Conservation (phyloP, 2,113 vertebrate genomes). For the Semnopithecus entellus region DNA sequence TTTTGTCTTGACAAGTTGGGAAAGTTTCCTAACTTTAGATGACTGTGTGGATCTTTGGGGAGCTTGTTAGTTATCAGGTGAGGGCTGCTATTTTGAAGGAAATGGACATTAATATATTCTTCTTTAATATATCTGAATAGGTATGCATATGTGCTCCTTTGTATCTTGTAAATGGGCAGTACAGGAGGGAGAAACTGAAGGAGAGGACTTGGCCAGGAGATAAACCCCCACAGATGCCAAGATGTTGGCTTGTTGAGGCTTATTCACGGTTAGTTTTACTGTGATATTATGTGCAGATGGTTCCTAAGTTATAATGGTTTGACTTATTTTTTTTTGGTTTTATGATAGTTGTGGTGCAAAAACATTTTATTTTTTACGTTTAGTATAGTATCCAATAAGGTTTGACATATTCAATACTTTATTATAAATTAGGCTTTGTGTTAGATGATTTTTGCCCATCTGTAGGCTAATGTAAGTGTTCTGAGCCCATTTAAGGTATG, state of each 20-base stretch:
- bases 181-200: not conserved
- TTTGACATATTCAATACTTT: not conserved
- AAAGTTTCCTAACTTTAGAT: constrained; percentile 26
- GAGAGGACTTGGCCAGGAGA: not conserved
- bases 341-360: not conserved
- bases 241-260: not conserved
- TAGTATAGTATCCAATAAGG: not conserved
- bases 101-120: not conserved
- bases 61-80: constrained; percentile 32
- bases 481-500: not conserved
- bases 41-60: not conserved
- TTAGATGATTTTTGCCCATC: not conserved
- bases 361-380: not conserved
- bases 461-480: not conserved
- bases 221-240: not conserved
- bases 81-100: not conserved
- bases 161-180: not conserved
- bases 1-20: constrained; percentile 33
- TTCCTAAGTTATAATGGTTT: not conserved
- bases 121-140: not conserved
- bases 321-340: not conserved
- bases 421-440: not conserved
- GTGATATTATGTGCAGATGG: not conserved
- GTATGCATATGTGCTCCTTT: not conserved
- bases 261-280: not conserved